Conservation (phyloP, 2,797 vertebrate genomes). For the Serranus cabrilla region DNA sequence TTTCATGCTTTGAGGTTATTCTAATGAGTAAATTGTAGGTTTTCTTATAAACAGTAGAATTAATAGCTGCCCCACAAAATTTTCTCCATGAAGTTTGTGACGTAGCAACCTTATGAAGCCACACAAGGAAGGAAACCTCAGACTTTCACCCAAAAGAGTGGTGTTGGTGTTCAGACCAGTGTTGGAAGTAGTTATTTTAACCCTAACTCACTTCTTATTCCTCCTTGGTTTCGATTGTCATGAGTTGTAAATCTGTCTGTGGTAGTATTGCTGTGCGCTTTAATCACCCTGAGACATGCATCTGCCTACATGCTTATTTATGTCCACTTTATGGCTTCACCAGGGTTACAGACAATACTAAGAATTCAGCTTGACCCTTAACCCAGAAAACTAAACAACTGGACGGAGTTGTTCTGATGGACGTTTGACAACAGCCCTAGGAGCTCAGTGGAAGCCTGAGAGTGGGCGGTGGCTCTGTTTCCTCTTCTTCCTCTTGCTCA, state of each 20-base stretch:
- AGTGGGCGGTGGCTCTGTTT: constrained; percentile 78
- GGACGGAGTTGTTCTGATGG: constrained; percentile 34
- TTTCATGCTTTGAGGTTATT: background rate
- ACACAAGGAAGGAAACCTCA: no score
- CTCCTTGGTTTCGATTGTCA: background rate
- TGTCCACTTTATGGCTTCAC: constrained; percentile 5
- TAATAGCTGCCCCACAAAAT: no score
- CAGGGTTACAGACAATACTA: constrained; percentile 27
- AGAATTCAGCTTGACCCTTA: constrained; percentile 42
- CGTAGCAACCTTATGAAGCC: no score
- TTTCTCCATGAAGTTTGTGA: no score
- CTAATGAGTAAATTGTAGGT: no score
- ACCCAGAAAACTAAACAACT: constrained; percentile 40
- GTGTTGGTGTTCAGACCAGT: no score
- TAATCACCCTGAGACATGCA: constrained; percentile 16
- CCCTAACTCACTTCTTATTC: no score
- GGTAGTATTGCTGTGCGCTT: background rate
- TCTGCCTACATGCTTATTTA: constrained; percentile 17
- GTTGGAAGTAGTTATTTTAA: no score
- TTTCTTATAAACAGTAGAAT: no score
- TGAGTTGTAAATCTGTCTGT: constrained; percentile 26
- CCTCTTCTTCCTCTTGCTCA: constrained; percentile 69
- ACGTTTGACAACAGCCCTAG: constrained; percentile 60
- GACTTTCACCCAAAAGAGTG: no score
- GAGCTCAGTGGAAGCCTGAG: constrained; percentile 70